These are phyloP conservation scores for Phymorhynchus buccinoides DNA, from an alignment of 1,140 invertebrate species.

Conservation along the genomic window DNA sequence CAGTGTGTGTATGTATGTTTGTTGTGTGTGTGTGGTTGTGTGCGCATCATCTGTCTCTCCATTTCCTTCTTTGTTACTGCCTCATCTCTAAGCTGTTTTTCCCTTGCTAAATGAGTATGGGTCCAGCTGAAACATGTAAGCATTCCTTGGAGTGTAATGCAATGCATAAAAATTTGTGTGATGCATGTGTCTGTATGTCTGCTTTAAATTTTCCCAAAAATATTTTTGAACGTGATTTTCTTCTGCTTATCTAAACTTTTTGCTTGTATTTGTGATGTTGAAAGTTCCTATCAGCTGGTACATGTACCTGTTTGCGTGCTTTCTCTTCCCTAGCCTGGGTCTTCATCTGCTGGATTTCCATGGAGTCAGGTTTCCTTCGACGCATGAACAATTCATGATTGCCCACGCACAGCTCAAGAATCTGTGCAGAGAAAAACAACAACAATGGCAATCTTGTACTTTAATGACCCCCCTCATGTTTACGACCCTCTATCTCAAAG, in stretches of 20 bases:
- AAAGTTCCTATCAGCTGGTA: background rate
- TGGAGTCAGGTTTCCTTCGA: slow-evolving; percentile 96
- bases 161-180: slow-evolving; percentile 64
- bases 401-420: slow-evolving; percentile 97
- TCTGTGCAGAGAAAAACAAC: slow-evolving; percentile 76
- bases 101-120: too few relatives aligned
- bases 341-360: slow-evolving; percentile 99
- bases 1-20: too few relatives aligned
- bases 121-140: too few relatives aligned
- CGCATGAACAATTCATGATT: slow-evolving; percentile 99
- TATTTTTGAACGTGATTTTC: too few relatives aligned
- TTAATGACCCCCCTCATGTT: too few relatives aligned
- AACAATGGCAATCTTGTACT: background rate
- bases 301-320: slow-evolving; percentile 72
- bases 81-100: too few relatives aligned
- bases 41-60: too few relatives aligned
- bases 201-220: background rate
- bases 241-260: too few relatives aligned
- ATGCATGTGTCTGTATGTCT: background rate
- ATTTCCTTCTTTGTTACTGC: too few relatives aligned
- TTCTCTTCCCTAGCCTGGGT: slow-evolving; percentile 96
- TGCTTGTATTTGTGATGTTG: background rate
- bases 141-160: too few relatives aligned
- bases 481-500: too few relatives aligned
- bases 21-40: too few relatives aligned